Conservation (phyloP, 2,797 vertebrate genomes). For the Hapalemur alaotrensis region DNA sequence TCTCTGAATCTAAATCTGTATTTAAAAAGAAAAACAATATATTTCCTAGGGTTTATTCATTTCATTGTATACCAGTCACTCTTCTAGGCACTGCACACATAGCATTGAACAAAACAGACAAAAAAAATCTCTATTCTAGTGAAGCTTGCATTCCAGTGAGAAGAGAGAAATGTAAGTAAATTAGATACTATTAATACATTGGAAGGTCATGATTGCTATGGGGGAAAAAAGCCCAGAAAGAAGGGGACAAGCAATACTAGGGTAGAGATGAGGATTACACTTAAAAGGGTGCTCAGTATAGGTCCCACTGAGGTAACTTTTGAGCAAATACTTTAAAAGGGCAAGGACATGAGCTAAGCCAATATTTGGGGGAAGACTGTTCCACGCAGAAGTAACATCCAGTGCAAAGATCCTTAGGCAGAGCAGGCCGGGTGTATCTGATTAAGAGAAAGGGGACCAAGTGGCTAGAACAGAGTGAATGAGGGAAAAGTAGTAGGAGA, state of each 20-base stretch:
- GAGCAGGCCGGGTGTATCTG: neutral
- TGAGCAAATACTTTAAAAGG: neutral
- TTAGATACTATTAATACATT: neutral
- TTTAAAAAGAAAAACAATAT: neutral
- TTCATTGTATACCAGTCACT: neutral
- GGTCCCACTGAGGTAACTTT: neutral
- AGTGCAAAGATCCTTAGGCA: neutral
- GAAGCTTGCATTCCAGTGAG: neutral
- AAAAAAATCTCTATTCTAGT: neutral
- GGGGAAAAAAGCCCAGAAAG: neutral
- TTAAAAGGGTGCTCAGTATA: neutral
- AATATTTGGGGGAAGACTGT: neutral
- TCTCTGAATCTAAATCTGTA: neutral
- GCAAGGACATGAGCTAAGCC: neutral
- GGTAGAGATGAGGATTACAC: neutral
- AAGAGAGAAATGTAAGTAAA: neutral
- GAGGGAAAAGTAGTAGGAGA: neutral
- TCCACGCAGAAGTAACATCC: neutral
- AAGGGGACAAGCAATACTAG: neutral
- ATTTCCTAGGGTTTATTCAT: neutral
- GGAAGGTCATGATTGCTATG: neutral
- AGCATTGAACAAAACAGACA: neutral
- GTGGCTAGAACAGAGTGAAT: neutral
- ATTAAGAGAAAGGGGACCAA: neutral
- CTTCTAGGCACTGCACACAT: neutral